phyloP scores from a whole-genome alignment of 2,113 vertebrate species.

The Xenopus borealis region DNA sequence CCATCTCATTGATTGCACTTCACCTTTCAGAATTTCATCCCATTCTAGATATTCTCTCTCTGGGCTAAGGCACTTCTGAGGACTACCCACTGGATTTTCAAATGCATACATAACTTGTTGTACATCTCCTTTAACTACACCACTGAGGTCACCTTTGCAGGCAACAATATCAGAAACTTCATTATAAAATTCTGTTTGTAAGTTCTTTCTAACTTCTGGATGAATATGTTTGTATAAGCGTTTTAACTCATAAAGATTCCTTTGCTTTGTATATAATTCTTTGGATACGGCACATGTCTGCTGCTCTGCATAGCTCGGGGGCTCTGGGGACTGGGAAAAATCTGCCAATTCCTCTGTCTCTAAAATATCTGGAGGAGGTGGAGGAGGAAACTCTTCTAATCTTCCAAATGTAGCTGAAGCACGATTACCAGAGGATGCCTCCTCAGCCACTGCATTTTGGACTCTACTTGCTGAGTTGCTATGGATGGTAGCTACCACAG shows the following conservation, averaged over 20 bases:
- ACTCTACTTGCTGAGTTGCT: constrained; percentile 56
- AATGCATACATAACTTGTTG: constrained; percentile 67
- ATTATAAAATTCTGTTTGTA: constrained; percentile 72
- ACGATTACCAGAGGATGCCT: constrained; percentile 48
- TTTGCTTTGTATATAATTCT: constrained; percentile 74
- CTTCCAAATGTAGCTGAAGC: constrained; percentile 56
- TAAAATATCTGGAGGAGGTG: constrained; percentile 67
- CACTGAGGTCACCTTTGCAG: constrained; percentile 54
- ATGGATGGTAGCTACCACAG: constrained; percentile 60
- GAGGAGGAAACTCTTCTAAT: constrained; percentile 70
- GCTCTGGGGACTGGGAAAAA: constrained; percentile 68
- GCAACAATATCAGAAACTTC: constrained; percentile 67
- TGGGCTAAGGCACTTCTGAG: constrained; percentile 62
- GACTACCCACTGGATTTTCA: constrained; percentile 64
- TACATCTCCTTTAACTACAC: constrained; percentile 63
- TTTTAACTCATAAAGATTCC: constrained; percentile 74
- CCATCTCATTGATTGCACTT: constrained; percentile 78
- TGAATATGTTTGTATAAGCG: constrained; percentile 80
- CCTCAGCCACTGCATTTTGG: constrained; percentile 53
- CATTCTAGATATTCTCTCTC: constrained; percentile 72
- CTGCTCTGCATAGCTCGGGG: constrained; percentile 53
- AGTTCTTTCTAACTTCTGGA: constrained; percentile 75
- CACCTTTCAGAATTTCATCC: constrained; percentile 78
- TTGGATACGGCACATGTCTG: constrained; percentile 51
- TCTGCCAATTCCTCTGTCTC: constrained; percentile 63